Percentiles rank a stretch among this genome's conserved stretches.
These are phyloP conservation scores for Eidolon helvum DNA, from an alignment of 2,113 vertebrate species.

Conservation along the genomic window DNA sequence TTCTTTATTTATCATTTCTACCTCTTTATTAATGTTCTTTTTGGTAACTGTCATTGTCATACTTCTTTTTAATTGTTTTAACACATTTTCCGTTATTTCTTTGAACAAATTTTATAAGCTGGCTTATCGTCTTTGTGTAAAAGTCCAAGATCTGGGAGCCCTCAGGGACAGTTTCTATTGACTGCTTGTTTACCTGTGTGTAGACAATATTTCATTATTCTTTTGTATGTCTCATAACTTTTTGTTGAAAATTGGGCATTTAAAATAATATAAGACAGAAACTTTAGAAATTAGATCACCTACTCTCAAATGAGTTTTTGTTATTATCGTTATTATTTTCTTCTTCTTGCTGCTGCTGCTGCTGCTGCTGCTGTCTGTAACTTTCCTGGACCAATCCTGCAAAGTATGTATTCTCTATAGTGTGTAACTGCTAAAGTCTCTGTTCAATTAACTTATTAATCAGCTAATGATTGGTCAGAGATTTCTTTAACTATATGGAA, in stretches of 20 bases:
- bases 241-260: background rate
- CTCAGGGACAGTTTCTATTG: background rate
- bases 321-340: background rate
- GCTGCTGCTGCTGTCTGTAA: background rate
- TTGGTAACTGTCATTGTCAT: background rate
- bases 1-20: background rate
- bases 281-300: background rate
- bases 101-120: background rate
- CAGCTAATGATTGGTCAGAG: background rate
- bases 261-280: background rate
- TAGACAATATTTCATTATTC: background rate
- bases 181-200: background rate
- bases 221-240: background rate
- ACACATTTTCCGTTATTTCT: background rate
- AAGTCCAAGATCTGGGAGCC: background rate
- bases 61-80: background rate
- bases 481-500: background rate
- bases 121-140: background rate
- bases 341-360: background rate
- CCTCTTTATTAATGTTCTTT: background rate
- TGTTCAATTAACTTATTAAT: background rate
- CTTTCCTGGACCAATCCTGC: background rate
- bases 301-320: background rate
- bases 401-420: background rate
- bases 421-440: background rate